Conservation (phyloP, 2,113 vertebrate species). For the Plecotus auritus region DNA sequence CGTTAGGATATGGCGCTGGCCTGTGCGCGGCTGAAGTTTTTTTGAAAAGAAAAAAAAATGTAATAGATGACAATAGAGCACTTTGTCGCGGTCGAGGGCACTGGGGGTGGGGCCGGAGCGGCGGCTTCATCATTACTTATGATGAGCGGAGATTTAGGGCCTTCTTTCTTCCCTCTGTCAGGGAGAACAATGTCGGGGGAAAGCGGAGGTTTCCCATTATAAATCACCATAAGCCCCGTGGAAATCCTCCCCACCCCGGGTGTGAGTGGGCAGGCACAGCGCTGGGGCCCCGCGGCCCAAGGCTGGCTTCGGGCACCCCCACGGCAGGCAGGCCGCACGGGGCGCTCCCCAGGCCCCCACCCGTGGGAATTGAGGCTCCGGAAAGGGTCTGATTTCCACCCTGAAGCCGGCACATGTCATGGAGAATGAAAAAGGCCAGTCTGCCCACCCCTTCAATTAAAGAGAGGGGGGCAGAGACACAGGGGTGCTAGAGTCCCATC, state of each 20-base stretch:
- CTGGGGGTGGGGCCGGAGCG: conserved; percentile 67
- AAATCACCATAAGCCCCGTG: conserved; percentile 85
- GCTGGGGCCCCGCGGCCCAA: neutral
- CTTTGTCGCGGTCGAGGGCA: conserved; percentile 79
- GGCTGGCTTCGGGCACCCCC: neutral
- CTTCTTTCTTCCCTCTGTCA: conserved; percentile 84
- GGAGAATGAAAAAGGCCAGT: neutral
- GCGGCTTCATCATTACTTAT: conserved; percentile 81
- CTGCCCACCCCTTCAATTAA: neutral
- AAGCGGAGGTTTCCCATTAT: conserved; percentile 82
- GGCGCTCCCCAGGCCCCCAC: conserved; percentile 24
- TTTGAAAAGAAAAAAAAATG: conserved; percentile 68
- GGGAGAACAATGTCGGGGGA: conserved; percentile 80
- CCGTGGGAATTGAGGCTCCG: conserved; percentile 52
- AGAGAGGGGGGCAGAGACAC: neutral
- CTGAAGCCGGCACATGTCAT: neutral
- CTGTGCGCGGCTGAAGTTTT: conserved; percentile 77
- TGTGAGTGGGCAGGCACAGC: conserved; percentile 71
- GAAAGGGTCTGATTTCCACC: conserved; percentile 32
- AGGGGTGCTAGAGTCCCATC: neutral
- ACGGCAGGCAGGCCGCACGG: neutral
- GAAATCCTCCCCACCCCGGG: conserved; percentile 79
- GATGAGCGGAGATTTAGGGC: conserved; percentile 82
- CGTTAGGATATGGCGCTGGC: conserved; percentile 77
- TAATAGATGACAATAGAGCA: conserved; percentile 79